Evolutionary conservation across 2,113 vertebrate genomes (phyloP).

Genomic region (Thermophis baileyi): DNA sequence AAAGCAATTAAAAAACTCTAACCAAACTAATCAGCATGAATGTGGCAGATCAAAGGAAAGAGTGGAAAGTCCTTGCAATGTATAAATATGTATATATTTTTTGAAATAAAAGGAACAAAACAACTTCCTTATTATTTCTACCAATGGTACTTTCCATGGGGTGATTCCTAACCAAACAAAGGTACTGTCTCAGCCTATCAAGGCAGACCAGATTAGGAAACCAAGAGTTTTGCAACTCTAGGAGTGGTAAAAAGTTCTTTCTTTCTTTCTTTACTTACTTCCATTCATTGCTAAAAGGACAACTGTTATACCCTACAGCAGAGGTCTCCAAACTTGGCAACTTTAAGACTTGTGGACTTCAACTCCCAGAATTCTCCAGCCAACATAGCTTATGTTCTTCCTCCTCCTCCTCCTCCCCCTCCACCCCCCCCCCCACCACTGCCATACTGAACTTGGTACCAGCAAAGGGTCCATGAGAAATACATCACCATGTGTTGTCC

Average conservation of each 20-base stretch:
- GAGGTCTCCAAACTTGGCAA: too few species aligned
- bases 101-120: neutral
- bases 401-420: too few species aligned
- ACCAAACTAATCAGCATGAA: neutral
- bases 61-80: neutral
- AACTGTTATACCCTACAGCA: neutral
- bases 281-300: neutral
- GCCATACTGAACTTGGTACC: neutral
- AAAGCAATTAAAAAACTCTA: neutral
- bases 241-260: neutral
- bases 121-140: conserved; percentile 5
- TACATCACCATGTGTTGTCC: neutral
- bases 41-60: neutral
- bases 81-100: neutral
- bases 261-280: neutral
- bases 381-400: too few species aligned
- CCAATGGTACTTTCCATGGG: conserved; percentile 51
- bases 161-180: neutral
- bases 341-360: too few species aligned
- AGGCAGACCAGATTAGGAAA: neutral
- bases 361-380: too few species aligned
- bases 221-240: neutral
- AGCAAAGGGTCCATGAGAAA: neutral
- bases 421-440: too few species aligned
- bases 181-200: neutral